Conservation (phyloP, 1,140 invertebrate species). For the Caenorhabditis inopinata region DNA sequence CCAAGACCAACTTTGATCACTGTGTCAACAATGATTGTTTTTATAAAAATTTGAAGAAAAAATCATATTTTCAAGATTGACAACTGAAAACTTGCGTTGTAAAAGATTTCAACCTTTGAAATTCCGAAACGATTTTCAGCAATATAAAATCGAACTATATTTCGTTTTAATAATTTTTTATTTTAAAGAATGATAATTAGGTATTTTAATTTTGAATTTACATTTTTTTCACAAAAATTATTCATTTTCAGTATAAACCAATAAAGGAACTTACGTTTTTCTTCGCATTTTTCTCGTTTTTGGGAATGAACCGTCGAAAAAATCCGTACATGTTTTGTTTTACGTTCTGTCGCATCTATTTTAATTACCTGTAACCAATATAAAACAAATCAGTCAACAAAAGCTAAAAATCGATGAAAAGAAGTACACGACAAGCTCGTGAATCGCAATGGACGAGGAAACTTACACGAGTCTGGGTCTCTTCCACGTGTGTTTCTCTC, state of each 20-base stretch:
- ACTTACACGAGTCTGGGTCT: neutral
- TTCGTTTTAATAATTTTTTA: too few species aligned
- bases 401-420: neutral
- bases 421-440: neutral
- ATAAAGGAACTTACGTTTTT: neutral
- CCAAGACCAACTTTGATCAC: too few species aligned
- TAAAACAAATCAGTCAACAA: neutral
- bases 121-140: neutral
- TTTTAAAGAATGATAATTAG: too few species aligned
- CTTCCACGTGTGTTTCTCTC: neutral
- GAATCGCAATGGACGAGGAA: neutral
- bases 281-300: neutral
- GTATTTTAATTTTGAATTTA: too few species aligned
- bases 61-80: too few species aligned
- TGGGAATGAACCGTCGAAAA: neutral
- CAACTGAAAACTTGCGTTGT: too few species aligned
- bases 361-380: neutral
- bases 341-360: neutral
- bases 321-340: slow-evolving; percentile 10
- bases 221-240: too few species aligned
- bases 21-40: too few species aligned
- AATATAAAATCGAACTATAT: neutral
- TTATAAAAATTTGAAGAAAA: too few species aligned
- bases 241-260: too few species aligned
- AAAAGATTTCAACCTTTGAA: too few species aligned